Conservation (phyloP, 2,113 vertebrate genomes). For the Hiodon alosoides region DNA sequence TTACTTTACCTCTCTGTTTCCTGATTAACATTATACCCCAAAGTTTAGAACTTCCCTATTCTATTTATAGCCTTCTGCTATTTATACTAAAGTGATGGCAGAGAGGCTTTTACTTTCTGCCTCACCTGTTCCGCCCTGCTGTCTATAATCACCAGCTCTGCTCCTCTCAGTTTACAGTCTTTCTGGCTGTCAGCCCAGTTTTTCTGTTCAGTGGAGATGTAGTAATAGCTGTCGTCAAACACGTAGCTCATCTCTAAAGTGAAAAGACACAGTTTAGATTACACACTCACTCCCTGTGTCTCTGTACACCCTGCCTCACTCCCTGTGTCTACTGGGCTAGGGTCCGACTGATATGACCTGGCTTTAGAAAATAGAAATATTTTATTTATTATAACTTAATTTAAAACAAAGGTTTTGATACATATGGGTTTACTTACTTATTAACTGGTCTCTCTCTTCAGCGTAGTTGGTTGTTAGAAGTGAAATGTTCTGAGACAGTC, state of each 20-base stretch:
- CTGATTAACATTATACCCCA: no score
- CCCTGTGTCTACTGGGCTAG: no score
- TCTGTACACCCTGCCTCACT: no score
- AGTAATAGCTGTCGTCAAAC: slow-evolving; percentile 27
- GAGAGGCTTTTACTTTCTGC: not conserved
- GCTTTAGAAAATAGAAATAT: not conserved
- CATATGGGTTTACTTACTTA: slow-evolving; percentile 20
- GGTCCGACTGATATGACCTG: no score
- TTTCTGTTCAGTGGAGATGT: not conserved
- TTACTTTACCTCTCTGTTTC: no score
- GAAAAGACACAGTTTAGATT: slow-evolving; percentile 25
- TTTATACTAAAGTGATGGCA: not conserved
- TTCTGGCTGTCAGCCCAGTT: slow-evolving; percentile 25
- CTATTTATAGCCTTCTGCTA: no score
- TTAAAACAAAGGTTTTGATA: not conserved
- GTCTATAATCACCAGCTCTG: slow-evolving; percentile 37
- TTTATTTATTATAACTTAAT: not conserved
- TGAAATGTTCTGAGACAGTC: no score
- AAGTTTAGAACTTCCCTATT: no score
- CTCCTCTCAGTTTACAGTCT: slow-evolving; percentile 27
- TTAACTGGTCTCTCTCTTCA: slow-evolving; percentile 20
- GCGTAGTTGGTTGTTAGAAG: no score
- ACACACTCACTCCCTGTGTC: no score
- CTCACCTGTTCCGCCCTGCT: slow-evolving; percentile 29
- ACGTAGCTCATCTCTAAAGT: slow-evolving; percentile 26